Base-by-base conservation (phyloP, 2,888 invertebrate genomes). In the Ferdinandea cuprea region DNA sequence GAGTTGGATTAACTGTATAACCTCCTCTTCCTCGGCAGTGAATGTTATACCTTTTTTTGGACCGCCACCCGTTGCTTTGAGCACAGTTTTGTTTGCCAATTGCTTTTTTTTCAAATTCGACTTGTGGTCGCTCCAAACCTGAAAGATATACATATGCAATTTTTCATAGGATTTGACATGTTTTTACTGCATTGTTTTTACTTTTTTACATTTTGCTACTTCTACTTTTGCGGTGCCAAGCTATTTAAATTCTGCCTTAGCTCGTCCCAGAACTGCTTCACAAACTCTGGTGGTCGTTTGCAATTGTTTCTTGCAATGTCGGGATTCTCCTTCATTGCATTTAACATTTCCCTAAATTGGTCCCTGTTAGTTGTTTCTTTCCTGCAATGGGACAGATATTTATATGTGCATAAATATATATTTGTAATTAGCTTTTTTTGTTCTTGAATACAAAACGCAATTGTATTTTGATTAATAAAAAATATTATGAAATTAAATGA, bases 211-310 rank as follows among this genome's bases (percentile, higher is more conserved):
- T n/a, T 46, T n/a, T 25, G 46, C 11, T 25, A 46, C 46, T 25
- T 46, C 42, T 17, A 17, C 19, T 46, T 21, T 46, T 21, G 46
- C 1, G 46, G 46, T 21, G 46, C 46, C 25, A 46, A 21, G n/a
- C 21, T 46, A n/a, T 46, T 46, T 7, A 46, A 1, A 2, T 17
- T 46, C 1, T 25, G n/a, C n/a, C 17, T 46, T n/a, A 21, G 46
- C 21, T 46, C 46, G 11, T 46, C n/a, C 25, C 46, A 46, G 25
- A 46, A 46, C 25, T 46, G 46, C 5, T n/a, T 46, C 5, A 21
- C n/a, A 25, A n/a, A 21, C 46, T 46, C 46, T n/a, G 46, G 46
- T 21, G 46, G 25, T 25, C 46, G 46, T n/a, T 25, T n/a, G n/a
- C 25, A 25, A 46, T 46, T n/a, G n/a, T 46, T 46, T 0, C n/a